A percentile compares a stretch with the other conserved stretches of the same genome.
Conservation (phyloP, 2,797 vertebrate species). For the Glossophaga mutica region DNA sequence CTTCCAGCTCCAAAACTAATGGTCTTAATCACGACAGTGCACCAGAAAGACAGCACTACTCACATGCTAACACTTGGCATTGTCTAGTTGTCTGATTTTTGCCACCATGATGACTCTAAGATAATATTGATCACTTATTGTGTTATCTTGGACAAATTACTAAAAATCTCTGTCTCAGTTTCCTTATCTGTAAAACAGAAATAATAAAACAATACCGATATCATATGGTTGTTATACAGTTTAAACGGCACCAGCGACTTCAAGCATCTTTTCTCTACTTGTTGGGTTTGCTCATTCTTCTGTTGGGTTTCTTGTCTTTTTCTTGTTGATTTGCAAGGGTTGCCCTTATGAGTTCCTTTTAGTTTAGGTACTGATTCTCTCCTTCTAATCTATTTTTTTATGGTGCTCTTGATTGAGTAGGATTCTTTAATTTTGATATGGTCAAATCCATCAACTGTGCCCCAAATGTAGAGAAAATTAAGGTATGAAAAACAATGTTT, state of each 20-base stretch:
- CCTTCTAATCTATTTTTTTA: neutral
- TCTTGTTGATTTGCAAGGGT: neutral
- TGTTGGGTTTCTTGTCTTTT: neutral
- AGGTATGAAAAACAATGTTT: neutral
- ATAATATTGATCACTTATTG: neutral
- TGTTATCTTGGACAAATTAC: neutral
- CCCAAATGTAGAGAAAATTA: neutral
- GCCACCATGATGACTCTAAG: neutral
- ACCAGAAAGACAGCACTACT: neutral
- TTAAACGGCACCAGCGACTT: neutral
- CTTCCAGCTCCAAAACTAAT: neutral
- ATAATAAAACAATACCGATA: neutral
- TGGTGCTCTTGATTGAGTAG: neutral
- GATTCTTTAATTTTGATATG: neutral
- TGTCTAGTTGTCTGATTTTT: neutral
- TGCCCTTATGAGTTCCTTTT: neutral
- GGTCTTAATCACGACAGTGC: neutral
- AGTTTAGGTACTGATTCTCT: neutral
- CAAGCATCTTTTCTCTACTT: neutral
- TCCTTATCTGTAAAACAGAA: neutral
- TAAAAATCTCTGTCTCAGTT: neutral
- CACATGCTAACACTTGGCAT: neutral
- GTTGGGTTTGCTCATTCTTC: neutral
- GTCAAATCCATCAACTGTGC: neutral
- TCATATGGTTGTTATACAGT: neutral